Conservation (phyloP, 2,797 vertebrate species). For the Epinephelus coioides region DNA sequence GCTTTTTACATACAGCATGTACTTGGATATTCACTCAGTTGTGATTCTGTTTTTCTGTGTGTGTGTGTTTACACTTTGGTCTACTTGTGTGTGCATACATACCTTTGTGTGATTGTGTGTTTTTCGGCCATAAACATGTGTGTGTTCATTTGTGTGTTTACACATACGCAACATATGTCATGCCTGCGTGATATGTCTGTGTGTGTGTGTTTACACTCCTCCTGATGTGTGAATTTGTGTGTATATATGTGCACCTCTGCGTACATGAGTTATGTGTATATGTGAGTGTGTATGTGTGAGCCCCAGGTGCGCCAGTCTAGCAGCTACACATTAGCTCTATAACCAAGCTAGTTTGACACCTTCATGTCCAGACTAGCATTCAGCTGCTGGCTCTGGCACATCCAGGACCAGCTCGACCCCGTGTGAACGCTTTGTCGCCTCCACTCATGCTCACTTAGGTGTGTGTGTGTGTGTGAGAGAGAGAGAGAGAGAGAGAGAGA, state of each 20-base stretch:
- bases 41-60: conserved; percentile 41
- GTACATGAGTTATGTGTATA: not conserved
- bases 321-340: conserved; percentile 78
- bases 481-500: no score
- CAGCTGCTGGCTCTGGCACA: conserved; percentile 77
- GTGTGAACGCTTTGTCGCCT: conserved; percentile 77
- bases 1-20: conserved; percentile 42
- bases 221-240: conserved; percentile 54
- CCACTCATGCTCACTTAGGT: conserved; percentile 73
- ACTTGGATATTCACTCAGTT: conserved; percentile 37
- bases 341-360: conserved; percentile 80
- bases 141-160: conserved; percentile 40
- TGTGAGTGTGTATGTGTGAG: conserved; percentile 56
- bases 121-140: not conserved
- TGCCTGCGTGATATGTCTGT: conserved; percentile 54
- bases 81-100: not conserved
- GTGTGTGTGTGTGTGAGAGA: conserved; percentile 44
- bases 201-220: conserved; percentile 52
- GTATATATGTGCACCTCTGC: conserved; percentile 34
- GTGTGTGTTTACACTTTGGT: conserved; percentile 47
- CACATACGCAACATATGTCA: conserved; percentile 35
- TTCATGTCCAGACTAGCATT: conserved; percentile 72
- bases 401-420: conserved; percentile 76
- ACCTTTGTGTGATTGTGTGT: conserved; percentile 15
- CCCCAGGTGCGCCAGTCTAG: conserved; percentile 74